A percentile compares a stretch with the other conserved stretches of the same genome.
These are phyloP conservation scores for Lerema accius DNA, from an alignment of 1,140 invertebrate species.

Conservation along the genomic window DNA sequence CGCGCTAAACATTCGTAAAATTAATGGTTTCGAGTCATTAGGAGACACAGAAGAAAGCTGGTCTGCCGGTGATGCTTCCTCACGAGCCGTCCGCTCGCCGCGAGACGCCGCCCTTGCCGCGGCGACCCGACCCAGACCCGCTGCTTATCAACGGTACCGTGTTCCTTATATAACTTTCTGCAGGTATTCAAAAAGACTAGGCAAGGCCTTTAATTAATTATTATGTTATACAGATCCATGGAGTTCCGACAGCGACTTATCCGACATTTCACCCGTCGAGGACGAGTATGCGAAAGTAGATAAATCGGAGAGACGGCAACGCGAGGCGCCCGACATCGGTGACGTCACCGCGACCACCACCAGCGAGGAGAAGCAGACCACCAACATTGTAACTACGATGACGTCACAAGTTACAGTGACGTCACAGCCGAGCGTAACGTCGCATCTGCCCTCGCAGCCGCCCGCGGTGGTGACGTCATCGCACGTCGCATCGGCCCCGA, in stretches of 20 bases:
- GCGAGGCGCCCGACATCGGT: constrained; percentile 69
- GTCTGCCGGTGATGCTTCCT: constrained; percentile 91
- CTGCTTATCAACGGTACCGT: constrained; percentile 67
- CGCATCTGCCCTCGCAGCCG: constrained; percentile 13
- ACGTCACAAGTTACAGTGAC: constrained; percentile 28
- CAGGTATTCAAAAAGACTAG: too few relatives aligned
- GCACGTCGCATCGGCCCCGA: not conserved
- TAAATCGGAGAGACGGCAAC: constrained; percentile 60
- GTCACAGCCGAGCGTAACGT: constrained; percentile 16
- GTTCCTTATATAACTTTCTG: too few relatives aligned
- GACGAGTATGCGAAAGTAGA: constrained; percentile 77
- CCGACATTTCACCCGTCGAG: constrained; percentile 72
- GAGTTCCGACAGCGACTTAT: constrained; percentile 77
- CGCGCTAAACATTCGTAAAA: too few relatives aligned
- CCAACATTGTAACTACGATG: constrained; percentile 24
- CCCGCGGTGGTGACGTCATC: not conserved
- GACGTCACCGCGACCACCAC: constrained; percentile 66
- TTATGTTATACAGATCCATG: constrained; percentile 76
- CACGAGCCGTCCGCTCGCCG: constrained; percentile 89
- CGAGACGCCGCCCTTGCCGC: constrained; percentile 89
- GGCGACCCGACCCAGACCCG: constrained; percentile 87
- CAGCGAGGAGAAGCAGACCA: constrained; percentile 33
- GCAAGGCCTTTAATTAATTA: too few relatives aligned
- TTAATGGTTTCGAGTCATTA: constrained; percentile 86
- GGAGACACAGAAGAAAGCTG: constrained; percentile 93